Evolutionary conservation across 2,888 invertebrate species (phyloP).

Genomic region (Notodonta dromedarius): DNA sequence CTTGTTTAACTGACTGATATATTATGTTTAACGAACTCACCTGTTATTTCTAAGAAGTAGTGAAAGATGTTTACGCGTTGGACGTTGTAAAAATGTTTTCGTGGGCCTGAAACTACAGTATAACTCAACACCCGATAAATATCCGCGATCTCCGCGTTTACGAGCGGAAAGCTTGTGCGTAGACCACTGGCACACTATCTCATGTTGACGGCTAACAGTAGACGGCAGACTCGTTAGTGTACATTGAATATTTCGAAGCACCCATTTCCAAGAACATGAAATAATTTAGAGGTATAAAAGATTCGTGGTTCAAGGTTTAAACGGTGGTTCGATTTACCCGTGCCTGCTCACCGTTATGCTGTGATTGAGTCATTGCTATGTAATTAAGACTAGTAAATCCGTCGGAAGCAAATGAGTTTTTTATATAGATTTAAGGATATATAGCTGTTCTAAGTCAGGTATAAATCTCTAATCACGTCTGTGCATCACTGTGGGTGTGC

Average conservation of each 20-base stretch:
- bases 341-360: neutral
- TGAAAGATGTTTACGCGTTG: slow-evolving; percentile 22
- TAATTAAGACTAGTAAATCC: neutral
- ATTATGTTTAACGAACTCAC: slow-evolving; percentile 6
- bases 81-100: slow-evolving; percentile 43
- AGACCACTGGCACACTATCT: slow-evolving; percentile 30
- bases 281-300: slow-evolving; percentile 14
- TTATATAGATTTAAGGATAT: slow-evolving; percentile 7
- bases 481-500: slow-evolving; percentile 20
- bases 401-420: slow-evolving; percentile 4
- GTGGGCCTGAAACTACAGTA: slow-evolving; percentile 34
- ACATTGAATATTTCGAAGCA: slow-evolving; percentile 25
- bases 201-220: slow-evolving; percentile 38
- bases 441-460: slow-evolving; percentile 13
- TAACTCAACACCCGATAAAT: slow-evolving; percentile 49
- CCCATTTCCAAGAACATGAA: slow-evolving; percentile 18
- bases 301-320: neutral
- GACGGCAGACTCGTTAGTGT: slow-evolving; percentile 25
- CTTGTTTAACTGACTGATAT: slow-evolving; percentile 2
- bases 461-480: slow-evolving; percentile 15
- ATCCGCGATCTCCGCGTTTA: slow-evolving; percentile 39
- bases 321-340: neutral
- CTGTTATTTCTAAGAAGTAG: slow-evolving; percentile 18
- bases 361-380: slow-evolving; percentile 1
- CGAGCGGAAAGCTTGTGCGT: slow-evolving; percentile 28